phyloP scores from a whole-genome alignment of 1,140 invertebrate genomes.

The Sitophilus oryzae region DNA sequence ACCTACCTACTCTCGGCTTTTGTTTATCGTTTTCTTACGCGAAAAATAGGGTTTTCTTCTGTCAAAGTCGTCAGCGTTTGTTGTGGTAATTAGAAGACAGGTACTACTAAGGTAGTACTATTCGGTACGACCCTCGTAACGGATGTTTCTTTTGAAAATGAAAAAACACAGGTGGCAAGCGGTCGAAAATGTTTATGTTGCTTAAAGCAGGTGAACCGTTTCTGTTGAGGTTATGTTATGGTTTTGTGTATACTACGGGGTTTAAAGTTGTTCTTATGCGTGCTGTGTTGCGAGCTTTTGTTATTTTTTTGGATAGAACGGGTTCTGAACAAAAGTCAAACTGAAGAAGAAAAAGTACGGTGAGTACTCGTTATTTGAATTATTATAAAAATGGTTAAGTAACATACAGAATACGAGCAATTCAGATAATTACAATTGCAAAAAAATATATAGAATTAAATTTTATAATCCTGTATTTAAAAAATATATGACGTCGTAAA shows the following conservation, averaged over 20 bases:
- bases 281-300: neutral
- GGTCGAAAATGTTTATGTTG: constrained; percentile 23
- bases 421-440: too few relatives aligned
- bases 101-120: neutral
- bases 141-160: neutral
- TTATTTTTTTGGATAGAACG: neutral
- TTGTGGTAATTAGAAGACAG: neutral
- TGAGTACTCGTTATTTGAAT: too few relatives aligned
- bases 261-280: constrained; percentile 5
- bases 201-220: constrained; percentile 24
- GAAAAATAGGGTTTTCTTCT: neutral
- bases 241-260: constrained; percentile 7
- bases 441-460: too few relatives aligned
- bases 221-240: constrained; percentile 29
- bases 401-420: too few relatives aligned
- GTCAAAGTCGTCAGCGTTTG: neutral
- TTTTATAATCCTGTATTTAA: too few relatives aligned
- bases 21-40: neutral
- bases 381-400: too few relatives aligned
- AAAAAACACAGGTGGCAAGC: constrained; percentile 7
- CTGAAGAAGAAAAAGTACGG: constrained; percentile 30
- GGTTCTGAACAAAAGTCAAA: constrained; percentile 5
- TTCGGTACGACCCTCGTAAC: neutral
- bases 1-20: constrained; percentile 1
- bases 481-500: too few relatives aligned